Percentiles rank a stretch among this genome's conserved stretches.
Evolutionary conservation across 2,888 invertebrate species (phyloP).

Genomic region (Sphecodes monilicornis): DNA sequence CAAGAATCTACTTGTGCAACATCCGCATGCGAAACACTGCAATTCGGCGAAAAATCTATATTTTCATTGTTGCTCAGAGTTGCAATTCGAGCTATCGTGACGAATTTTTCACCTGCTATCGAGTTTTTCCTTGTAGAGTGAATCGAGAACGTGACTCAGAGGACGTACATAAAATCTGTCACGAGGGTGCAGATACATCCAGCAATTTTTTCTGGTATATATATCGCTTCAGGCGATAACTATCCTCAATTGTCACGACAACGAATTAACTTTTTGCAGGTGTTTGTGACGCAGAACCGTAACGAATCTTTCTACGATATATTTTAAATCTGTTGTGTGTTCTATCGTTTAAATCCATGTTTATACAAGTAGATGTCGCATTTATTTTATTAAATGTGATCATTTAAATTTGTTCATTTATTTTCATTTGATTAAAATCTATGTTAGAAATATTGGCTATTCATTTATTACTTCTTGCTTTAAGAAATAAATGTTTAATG

Average conservation of each 20-base stretch:
- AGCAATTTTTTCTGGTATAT: neutral
- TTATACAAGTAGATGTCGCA: neutral
- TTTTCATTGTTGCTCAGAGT: neutral
- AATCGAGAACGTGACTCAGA: conserved; percentile 26
- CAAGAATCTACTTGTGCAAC: neutral
- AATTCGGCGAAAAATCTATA: neutral
- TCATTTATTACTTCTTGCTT: neutral
- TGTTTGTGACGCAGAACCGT: neutral
- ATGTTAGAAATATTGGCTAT: too few species aligned
- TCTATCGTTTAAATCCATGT: neutral
- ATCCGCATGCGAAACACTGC: neutral
- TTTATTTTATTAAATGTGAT: neutral
- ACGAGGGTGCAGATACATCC: conserved; percentile 18
- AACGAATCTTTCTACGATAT: neutral
- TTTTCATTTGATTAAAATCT: neutral
- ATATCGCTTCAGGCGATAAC: conserved; percentile 1
- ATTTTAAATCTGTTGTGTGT: neutral
- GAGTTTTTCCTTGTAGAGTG: conserved; percentile 8
- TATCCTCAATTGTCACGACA: neutral
- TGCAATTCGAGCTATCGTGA: conserved; percentile 18
- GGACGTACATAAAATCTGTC: conserved; percentile 22
- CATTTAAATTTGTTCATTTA: neutral
- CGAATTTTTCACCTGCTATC: conserved; percentile 40
- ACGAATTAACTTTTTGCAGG: conserved; percentile 23
- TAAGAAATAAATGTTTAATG: too few species aligned